Percentiles rank a stretch among this genome's conserved stretches.
phyloP scores from a whole-genome alignment of 2,888 invertebrate species.

The Ichneumoninae sp. region DNA sequence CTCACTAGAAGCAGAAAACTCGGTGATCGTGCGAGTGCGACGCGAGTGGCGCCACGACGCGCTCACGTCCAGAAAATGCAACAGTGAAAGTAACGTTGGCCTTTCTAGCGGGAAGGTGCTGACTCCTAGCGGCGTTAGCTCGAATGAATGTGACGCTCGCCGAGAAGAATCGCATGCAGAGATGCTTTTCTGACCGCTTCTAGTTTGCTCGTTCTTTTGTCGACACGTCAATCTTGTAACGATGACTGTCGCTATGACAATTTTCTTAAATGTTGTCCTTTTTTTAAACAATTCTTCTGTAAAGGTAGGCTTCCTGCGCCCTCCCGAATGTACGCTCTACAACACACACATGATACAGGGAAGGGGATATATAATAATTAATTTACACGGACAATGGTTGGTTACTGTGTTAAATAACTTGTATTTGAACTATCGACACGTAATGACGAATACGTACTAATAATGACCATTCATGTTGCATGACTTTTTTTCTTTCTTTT shows the following conservation, averaged over 20 bases:
- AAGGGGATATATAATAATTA: neutral
- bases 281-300: neutral
- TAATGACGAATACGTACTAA: neutral
- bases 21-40: slow-evolving; percentile 67
- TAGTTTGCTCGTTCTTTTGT: neutral
- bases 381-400: neutral
- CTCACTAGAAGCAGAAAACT: slow-evolving; percentile 76
- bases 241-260: neutral
- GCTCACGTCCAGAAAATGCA: slow-evolving; percentile 41
- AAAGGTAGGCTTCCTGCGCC: neutral
- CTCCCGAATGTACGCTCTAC: too few relatives aligned
- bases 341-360: neutral
- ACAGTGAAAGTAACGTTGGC: neutral
- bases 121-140: slow-evolving; percentile 29
- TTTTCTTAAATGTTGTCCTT: slow-evolving; percentile 7
- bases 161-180: neutral
- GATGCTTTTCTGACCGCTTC: neutral
- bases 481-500: neutral
- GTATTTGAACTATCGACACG: neutral
- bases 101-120: slow-evolving; percentile 23
- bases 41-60: slow-evolving; percentile 74
- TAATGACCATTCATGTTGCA: slow-evolving; percentile 20
- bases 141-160: slow-evolving; percentile 3
- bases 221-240: neutral
- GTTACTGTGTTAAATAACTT: neutral